A percentile compares a stretch with the other conserved stretches of the same genome.
Conservation (phyloP, 2,888 invertebrate genomes). For the Tachina fera region DNA sequence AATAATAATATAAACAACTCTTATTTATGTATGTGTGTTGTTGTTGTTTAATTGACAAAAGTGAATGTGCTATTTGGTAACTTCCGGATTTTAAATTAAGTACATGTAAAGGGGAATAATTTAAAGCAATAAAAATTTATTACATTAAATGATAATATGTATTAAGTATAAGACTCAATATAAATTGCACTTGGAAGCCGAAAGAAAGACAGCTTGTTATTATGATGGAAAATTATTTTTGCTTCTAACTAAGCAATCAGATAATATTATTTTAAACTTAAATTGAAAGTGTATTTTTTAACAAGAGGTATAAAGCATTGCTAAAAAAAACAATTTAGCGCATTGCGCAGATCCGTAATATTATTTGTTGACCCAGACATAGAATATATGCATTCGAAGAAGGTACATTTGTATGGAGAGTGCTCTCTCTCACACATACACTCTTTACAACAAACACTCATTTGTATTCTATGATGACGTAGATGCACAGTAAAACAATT, state of each 20-base stretch:
- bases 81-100: constrained; percentile 37
- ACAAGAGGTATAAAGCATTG: no score
- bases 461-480: no score
- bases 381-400: no score
- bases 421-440: no score
- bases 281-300: neutral
- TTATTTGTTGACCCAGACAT: no score
- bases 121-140: constrained; percentile 14
- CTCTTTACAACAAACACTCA: no score
- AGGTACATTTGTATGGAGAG: no score
- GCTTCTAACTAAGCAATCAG: neutral
- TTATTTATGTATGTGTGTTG: constrained; percentile 3
- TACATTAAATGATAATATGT: constrained; percentile 1
- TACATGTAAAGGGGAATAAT: constrained; percentile 22
- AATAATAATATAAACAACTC: neutral
- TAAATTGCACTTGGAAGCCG: constrained; percentile 2
- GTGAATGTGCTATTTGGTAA: constrained; percentile 57
- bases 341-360: no score
- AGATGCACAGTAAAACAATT: no score
- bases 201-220: neutral
- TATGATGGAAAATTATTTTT: neutral
- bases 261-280: neutral
- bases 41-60: constrained; percentile 40
- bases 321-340: no score
- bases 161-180: constrained; percentile 12